These are phyloP conservation scores for Halocynthia roretzi DNA, from an alignment of 23 tunicate species.

Conservation along the genomic window DNA sequence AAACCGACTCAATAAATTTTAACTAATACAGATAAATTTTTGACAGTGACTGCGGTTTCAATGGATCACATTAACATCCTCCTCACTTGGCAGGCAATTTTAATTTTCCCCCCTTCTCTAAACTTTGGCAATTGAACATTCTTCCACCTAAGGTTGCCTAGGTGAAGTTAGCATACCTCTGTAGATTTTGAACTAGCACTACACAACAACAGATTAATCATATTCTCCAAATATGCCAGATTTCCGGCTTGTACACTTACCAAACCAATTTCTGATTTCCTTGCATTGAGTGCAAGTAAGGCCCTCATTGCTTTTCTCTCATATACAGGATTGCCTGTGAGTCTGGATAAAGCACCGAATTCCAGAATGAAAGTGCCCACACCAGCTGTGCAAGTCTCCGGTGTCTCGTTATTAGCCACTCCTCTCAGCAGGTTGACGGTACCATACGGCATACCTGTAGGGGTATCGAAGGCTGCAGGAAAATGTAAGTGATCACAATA, in stretches of 20 bases:
- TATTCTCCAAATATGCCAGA: too few relatives aligned
- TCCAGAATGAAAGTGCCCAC: constrained; percentile 89
- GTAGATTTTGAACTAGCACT: too few relatives aligned
- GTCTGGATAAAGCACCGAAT: constrained; percentile 62
- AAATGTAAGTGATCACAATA: neutral
- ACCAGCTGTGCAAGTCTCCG: constrained; percentile 85
- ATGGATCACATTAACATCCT: too few relatives aligned
- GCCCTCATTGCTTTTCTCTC: constrained; percentile 65
- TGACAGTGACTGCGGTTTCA: too few relatives aligned
- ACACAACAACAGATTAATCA: too few relatives aligned
- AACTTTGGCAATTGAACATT: too few relatives aligned
- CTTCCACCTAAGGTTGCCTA: too few relatives aligned
- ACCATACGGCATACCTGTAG: constrained; percentile 93
- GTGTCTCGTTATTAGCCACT: constrained; percentile 75
- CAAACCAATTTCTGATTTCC: constrained; percentile 57
- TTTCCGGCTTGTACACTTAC: constrained; percentile 48
- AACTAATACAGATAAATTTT: too few relatives aligned
- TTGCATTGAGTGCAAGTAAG: constrained; percentile 33
- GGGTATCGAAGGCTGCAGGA: constrained; percentile 69
- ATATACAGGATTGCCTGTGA: constrained; percentile 62
- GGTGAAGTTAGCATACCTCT: too few relatives aligned
- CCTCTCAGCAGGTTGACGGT: constrained; percentile 66
- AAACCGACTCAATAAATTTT: too few relatives aligned
- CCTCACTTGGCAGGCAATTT: too few relatives aligned
- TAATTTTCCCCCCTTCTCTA: too few relatives aligned